Percentiles rank a stretch among this genome's conserved stretches.
Conservation (phyloP, 2,797 vertebrate species). For the Sebastes baramenuke region DNA sequence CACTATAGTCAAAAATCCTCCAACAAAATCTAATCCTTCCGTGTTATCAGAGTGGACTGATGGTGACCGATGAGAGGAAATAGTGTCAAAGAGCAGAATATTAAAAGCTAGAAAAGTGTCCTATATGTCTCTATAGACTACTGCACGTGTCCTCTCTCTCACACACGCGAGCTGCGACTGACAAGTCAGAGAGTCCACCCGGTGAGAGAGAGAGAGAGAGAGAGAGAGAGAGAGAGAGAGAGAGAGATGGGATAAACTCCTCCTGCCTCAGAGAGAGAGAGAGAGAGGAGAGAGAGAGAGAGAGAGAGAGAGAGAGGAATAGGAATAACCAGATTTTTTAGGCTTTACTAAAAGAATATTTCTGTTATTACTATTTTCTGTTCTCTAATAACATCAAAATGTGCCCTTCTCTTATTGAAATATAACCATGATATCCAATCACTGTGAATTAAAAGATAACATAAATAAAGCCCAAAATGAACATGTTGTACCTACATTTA, state of each 20-base stretch:
- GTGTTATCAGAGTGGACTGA: background rate
- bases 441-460: background rate
- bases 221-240: background rate
- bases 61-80: background rate
- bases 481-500: background rate
- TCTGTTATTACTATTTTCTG: too few species aligned
- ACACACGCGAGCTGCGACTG: conserved; percentile 68
- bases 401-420: background rate
- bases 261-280: conserved; percentile 66
- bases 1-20: conserved; percentile 26
- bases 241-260: conserved; percentile 60
- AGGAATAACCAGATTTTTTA: background rate
- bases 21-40: conserved; percentile 9
- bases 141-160: conserved; percentile 37
- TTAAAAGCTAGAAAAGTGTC: conserved; percentile 4
- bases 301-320: conserved; percentile 18
- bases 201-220: conserved; percentile 19
- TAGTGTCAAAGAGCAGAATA: background rate
- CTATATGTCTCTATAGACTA: background rate
- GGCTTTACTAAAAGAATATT: too few species aligned
- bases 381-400: background rate
- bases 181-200: conserved; percentile 69
- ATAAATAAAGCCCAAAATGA: background rate
- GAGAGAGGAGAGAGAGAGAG: background rate
- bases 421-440: background rate